phyloP scores from a whole-genome alignment of 2,113 vertebrate species.

The Vanacampus margaritifer region DNA sequence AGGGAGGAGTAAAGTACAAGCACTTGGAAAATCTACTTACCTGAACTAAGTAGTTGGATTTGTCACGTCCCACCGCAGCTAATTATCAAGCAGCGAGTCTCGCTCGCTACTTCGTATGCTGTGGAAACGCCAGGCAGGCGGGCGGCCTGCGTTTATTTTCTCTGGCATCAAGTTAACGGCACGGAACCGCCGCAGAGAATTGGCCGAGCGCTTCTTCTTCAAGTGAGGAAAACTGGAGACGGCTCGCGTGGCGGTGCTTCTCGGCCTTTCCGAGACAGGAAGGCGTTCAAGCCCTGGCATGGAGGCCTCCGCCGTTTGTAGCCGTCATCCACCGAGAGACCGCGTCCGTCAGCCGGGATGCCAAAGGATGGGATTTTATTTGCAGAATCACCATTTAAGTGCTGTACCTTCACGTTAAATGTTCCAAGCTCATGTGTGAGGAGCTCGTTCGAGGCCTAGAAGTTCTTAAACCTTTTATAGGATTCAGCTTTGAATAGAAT shows the following conservation, averaged over 20 bases:
- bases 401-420: conserved; percentile 70
- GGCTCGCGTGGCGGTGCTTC: conserved; percentile 70
- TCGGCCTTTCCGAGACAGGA: conserved; percentile 72
- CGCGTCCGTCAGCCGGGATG: too few species aligned
- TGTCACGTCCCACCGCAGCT: conserved; percentile 49
- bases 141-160: conserved; percentile 78
- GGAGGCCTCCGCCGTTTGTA: conserved; percentile 55
- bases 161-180: conserved; percentile 72
- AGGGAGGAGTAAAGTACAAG: too few species aligned
- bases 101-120: conserved; percentile 71
- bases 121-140: conserved; percentile 70
- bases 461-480: conserved; percentile 45
- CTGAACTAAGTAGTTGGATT: neutral
- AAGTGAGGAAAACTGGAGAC: conserved; percentile 76
- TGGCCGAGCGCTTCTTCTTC: conserved; percentile 76
- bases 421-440: conserved; percentile 22
- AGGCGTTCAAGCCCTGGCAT: conserved; percentile 75
- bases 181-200: conserved; percentile 76
- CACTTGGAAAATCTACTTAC: neutral
- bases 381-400: conserved; percentile 69
- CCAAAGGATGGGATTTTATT: conserved; percentile 55
- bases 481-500: neutral
- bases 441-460: conserved; percentile 71
- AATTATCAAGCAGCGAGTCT: conserved; percentile 66
- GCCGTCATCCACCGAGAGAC: neutral